These are phyloP conservation scores for Hemicentrotus pulcherrimus DNA, from an alignment of 35 echinoderm and acorn worm genomes.

Conservation along the genomic window DNA sequence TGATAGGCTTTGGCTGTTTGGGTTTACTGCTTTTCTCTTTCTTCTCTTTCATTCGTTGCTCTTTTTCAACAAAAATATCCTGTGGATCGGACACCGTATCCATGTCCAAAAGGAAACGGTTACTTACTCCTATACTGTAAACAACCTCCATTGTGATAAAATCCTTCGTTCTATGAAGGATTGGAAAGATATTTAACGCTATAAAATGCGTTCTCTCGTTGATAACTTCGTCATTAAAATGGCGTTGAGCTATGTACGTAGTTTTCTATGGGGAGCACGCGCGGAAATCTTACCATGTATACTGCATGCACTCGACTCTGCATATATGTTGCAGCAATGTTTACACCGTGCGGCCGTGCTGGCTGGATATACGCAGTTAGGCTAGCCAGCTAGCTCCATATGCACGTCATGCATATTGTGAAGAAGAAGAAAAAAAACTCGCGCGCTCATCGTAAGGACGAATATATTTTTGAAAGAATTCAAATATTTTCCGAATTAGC, in stretches of 20 bases:
- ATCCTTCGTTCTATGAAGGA: constrained; percentile 87
- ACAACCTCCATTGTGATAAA: constrained; percentile 73
- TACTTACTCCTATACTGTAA: constrained; percentile 82
- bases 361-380: not conserved
- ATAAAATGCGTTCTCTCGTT: constrained; percentile 61
- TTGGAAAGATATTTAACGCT: constrained; percentile 89
- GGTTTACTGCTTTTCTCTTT: constrained; percentile 64
- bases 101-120: constrained; percentile 79
- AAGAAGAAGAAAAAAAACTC: not conserved
- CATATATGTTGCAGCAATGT: not conserved
- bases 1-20: constrained; percentile 64
- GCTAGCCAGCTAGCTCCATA: not conserved
- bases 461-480: not conserved
- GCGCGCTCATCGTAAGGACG: not conserved
- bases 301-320: not conserved
- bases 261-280: constrained; percentile 13
- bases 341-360: not conserved
- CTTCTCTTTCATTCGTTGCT: constrained; percentile 71
- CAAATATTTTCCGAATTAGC: not conserved
- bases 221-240: constrained; percentile 63
- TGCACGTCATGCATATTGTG: not conserved
- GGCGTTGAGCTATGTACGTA: constrained; percentile 45
- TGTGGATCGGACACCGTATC: constrained; percentile 85
- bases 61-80: constrained; percentile 72
- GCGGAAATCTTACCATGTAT: not conserved